Conservation (phyloP, 2,888 invertebrate genomes). For the Xestia rhomboidea region DNA sequence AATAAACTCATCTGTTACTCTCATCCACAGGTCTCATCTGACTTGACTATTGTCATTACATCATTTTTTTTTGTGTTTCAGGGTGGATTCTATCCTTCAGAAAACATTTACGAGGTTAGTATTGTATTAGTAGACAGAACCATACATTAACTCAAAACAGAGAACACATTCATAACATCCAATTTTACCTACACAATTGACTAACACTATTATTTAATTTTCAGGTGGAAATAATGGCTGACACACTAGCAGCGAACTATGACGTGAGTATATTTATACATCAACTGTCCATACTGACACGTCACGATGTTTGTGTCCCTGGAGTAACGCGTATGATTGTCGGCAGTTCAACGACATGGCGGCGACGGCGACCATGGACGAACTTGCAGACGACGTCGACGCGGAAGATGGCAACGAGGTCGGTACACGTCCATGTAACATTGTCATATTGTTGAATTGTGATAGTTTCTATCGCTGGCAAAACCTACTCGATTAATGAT, state of each 20-base stretch:
- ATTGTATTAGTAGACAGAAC: background rate
- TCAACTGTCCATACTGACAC: too few relatives aligned
- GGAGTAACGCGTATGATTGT: background rate
- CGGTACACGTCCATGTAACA: background rate
- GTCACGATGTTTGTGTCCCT: background rate
- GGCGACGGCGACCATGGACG: slow-evolving; percentile 66
- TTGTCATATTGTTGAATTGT: background rate
- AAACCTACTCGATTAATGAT: background rate
- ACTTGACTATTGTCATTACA: background rate
- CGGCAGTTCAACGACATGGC: slow-evolving; percentile 73
- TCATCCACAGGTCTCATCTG: background rate
- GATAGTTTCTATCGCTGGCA: background rate
- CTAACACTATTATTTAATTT: background rate
- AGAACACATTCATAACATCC: background rate
- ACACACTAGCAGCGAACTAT: slow-evolving; percentile 71
- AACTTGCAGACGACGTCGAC: slow-evolving; percentile 62
- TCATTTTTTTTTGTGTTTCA: slow-evolving; percentile 65
- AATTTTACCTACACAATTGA: background rate
- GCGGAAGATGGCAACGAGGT: slow-evolving; percentile 69
- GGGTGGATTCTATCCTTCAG: slow-evolving; percentile 85
- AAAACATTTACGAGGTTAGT: slow-evolving; percentile 81
- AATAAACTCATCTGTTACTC: too few relatives aligned
- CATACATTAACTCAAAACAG: background rate
- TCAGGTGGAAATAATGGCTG: slow-evolving; percentile 75
- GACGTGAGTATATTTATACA: slow-evolving; percentile 72